These are phyloP conservation scores for Callospermophilus lateralis DNA, from an alignment of 2,113 vertebrate species.

Conservation along the genomic window DNA sequence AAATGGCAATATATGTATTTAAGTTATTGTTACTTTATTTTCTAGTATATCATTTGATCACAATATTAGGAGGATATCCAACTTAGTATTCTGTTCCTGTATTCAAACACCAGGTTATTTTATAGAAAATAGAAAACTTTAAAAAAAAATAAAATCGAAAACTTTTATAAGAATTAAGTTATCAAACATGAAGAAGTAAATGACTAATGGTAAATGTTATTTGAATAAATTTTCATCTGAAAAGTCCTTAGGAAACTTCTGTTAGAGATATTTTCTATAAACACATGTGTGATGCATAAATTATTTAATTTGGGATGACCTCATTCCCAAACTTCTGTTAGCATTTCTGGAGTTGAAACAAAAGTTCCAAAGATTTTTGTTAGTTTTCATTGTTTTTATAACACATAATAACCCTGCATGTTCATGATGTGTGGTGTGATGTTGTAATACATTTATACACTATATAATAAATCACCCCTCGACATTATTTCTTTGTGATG, in stretches of 20 bases:
- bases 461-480: background rate
- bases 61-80: conserved; percentile 52
- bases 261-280: background rate
- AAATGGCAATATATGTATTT: conserved; percentile 11
- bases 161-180: conserved; percentile 14
- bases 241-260: conserved; percentile 19
- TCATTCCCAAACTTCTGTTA: background rate
- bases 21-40: conserved; percentile 50
- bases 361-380: background rate
- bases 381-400: background rate
- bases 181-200: background rate
- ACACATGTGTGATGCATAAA: background rate
- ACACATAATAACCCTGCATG: background rate
- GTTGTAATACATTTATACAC: background rate
- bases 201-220: conserved; percentile 41
- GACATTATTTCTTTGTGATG: background rate
- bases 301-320: conserved; percentile 19
- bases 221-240: conserved; percentile 57
- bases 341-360: background rate
- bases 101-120: conserved; percentile 30
- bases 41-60: background rate
- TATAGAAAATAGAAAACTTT: conserved; percentile 26
- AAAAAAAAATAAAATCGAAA: conserved; percentile 16
- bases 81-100: conserved; percentile 56
- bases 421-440: background rate